A percentile compares a stretch with the other conserved stretches of the same genome.
Conservation (phyloP, 2,113 vertebrate genomes). For the Atherinomorus stipes region DNA sequence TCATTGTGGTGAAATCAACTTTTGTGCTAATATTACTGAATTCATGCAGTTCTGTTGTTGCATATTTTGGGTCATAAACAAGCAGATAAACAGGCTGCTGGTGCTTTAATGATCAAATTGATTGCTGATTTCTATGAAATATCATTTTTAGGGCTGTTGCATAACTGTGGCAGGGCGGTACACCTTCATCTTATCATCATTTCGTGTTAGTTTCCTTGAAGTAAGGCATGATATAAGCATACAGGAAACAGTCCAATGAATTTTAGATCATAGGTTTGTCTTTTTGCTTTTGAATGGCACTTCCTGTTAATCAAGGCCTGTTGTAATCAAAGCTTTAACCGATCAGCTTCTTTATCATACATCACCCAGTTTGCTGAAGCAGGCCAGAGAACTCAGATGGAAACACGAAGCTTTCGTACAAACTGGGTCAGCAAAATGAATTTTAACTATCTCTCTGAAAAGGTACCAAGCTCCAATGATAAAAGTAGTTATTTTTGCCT, state of each 20-base stretch:
- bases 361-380: background rate
- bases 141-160: no score
- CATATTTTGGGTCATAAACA: no score
- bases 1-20: no score
- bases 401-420: background rate
- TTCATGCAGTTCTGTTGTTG: no score
- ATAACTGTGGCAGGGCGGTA: no score
- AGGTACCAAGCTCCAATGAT: background rate
- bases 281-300: background rate
- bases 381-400: background rate
- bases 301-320: background rate
- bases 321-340: background rate
- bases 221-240: background rate
- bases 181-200: no score
- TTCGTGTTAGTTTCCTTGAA: background rate
- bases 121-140: no score
- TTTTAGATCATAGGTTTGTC: background rate
- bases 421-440: background rate
- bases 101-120: no score
- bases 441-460: background rate
- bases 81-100: no score
- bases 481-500: background rate
- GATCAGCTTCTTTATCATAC: background rate
- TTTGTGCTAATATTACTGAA: no score
- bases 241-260: background rate